phyloP scores from a whole-genome alignment of 2,797 vertebrate species.

The Champsocephalus esox region DNA sequence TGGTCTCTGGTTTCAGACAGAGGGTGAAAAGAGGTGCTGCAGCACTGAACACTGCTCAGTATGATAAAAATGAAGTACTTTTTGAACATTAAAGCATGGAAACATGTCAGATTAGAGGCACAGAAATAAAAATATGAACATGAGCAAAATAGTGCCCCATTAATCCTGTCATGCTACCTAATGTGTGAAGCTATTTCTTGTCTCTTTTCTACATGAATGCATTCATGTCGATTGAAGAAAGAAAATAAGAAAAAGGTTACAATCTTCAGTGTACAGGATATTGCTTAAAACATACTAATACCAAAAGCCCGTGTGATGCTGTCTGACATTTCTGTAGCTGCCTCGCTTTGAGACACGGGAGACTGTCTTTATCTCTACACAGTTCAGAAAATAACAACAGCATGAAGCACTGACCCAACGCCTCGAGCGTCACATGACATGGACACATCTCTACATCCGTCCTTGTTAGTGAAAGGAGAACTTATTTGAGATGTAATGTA shows the following conservation, averaged over 20 bases:
- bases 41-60: no score
- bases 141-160: no score
- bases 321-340: slow-evolving; percentile 1
- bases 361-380: slow-evolving; percentile 9
- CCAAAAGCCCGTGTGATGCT: not conserved
- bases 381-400: slow-evolving; percentile 32
- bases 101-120: no score
- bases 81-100: no score
- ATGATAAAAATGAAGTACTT: no score
- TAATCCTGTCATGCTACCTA: no score
- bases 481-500: slow-evolving; percentile 53
- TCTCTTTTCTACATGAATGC: no score
- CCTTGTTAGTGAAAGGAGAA: slow-evolving; percentile 38
- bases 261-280: slow-evolving; percentile 5
- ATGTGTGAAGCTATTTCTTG: no score
- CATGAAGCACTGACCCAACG: slow-evolving; percentile 36
- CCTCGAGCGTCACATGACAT: slow-evolving; percentile 9
- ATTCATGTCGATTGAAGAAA: no score
- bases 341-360: not conserved
- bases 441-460: slow-evolving; percentile 41
- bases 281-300: slow-evolving; percentile 16
- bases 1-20: no score
- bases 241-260: not conserved
- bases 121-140: no score
- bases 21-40: no score